Conservation (phyloP, 1,140 invertebrate species). For the Portunus trituberculatus region DNA sequence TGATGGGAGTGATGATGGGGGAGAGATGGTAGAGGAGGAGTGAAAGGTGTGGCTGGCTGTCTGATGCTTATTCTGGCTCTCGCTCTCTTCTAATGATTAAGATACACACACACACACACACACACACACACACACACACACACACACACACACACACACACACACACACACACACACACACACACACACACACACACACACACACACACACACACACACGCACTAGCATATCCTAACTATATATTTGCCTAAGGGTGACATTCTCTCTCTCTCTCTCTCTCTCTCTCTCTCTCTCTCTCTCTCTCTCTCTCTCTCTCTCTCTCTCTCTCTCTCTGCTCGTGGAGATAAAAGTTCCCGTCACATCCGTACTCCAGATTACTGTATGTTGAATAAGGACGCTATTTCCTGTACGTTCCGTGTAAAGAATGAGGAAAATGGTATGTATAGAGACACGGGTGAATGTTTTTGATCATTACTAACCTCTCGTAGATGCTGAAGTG, state of each 20-base stretch:
- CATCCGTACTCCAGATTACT: too few relatives aligned
- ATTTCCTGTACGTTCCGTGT: too few relatives aligned
- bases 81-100: neutral
- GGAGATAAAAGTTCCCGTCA: too few relatives aligned
- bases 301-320: conserved; percentile 61
- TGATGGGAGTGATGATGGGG: neutral
- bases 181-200: conserved; percentile 61
- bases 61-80: neutral
- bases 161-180: conserved; percentile 53
- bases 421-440: too few relatives aligned
- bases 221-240: conserved; percentile 2
- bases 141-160: conserved; percentile 59
- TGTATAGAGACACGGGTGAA: too few relatives aligned
- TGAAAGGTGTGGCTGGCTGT: neutral
- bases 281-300: conserved; percentile 61
- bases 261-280: conserved; percentile 57
- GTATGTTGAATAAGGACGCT: too few relatives aligned
- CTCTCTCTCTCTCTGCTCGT: neutral
- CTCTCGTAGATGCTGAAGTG: too few relatives aligned
- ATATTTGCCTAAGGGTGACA: neutral
- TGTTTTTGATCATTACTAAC: too few relatives aligned
- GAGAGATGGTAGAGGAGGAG: neutral
- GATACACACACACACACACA: conserved; percentile 46
- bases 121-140: conserved; percentile 61
- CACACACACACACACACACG: conserved; percentile 61